phyloP scores from a whole-genome alignment of 2,888 invertebrate species.

The Lucinisca nassula region DNA sequence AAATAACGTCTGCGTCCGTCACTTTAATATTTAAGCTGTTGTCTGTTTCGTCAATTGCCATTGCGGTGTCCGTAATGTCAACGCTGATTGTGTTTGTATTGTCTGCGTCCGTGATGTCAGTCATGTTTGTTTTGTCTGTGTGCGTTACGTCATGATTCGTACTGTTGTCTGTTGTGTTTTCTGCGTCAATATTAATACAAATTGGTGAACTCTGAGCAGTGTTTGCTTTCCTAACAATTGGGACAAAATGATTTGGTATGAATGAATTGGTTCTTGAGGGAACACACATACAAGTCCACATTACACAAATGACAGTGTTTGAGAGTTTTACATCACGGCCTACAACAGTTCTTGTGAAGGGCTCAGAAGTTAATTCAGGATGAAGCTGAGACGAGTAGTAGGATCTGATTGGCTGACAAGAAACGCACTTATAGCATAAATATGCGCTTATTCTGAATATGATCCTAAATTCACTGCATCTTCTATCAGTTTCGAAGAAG shows the following conservation, averaged over 20 bases:
- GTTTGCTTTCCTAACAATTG: neutral
- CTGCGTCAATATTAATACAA: neutral
- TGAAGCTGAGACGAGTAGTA: neutral
- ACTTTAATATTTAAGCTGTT: too few species aligned
- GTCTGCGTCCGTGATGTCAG: neutral
- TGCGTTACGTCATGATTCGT: neutral
- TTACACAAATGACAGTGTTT: too few species aligned
- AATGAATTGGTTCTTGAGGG: neutral
- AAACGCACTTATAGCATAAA: neutral
- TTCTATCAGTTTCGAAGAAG: neutral
- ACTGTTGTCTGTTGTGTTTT: neutral
- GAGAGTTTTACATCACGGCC: too few species aligned
- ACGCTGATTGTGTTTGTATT: neutral
- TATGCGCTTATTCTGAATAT: neutral
- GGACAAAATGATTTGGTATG: conserved; percentile 1
- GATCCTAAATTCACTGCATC: neutral
- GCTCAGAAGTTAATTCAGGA: too few species aligned
- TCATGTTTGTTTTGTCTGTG: neutral
- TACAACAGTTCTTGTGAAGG: too few species aligned
- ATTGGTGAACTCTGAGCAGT: neutral
- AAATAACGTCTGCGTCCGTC: too few species aligned
- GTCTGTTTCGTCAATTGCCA: too few species aligned
- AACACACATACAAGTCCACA: neutral
- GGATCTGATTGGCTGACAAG: neutral
- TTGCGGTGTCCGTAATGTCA: neutral